Percentiles rank a stretch among this genome's conserved stretches.
phyloP scores from a whole-genome alignment of 2,797 vertebrate species.

The Huso huso region DNA sequence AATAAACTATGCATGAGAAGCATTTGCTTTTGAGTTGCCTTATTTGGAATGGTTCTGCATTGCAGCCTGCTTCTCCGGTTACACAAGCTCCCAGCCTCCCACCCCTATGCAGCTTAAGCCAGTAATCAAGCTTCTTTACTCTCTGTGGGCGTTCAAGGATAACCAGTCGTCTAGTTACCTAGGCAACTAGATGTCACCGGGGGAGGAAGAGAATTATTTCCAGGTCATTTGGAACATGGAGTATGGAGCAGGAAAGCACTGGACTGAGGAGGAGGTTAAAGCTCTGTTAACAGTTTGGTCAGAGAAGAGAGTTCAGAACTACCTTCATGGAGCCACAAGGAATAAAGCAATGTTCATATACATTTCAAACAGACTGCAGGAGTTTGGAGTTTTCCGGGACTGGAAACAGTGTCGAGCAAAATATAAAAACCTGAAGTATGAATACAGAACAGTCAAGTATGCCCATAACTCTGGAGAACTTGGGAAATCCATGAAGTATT shows the following conservation, averaged over 20 bases:
- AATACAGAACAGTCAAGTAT: constrained; percentile 64
- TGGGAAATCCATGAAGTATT: constrained; percentile 57
- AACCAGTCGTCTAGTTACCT: constrained; percentile 90
- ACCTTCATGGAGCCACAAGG: constrained; percentile 61
- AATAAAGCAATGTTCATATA: constrained; percentile 80
- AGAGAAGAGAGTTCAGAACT: constrained; percentile 66
- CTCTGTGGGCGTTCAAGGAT: constrained; percentile 70
- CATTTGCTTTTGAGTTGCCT: constrained; percentile 32
- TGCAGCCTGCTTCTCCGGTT: constrained; percentile 78
- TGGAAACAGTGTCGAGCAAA: constrained; percentile 83
- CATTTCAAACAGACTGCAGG: constrained; percentile 78
- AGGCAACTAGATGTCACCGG: constrained; percentile 83
- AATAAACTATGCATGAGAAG: neutral
- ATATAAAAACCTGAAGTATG: constrained; percentile 77
- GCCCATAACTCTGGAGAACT: constrained; percentile 57
- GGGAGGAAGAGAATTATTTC: constrained; percentile 85
- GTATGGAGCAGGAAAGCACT: constrained; percentile 73
- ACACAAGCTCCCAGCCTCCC: constrained; percentile 44
- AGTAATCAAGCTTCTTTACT: constrained; percentile 82
- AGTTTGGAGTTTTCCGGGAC: constrained; percentile 72
- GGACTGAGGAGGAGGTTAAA: constrained; percentile 80
- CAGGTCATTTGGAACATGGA: constrained; percentile 94
- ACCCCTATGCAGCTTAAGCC: constrained; percentile 83
- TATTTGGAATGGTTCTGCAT: constrained; percentile 42
- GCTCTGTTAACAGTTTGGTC: constrained; percentile 78